These are phyloP conservation scores for Lasioglossum baleicum DNA, from an alignment of 1,140 invertebrate species.

Conservation along the genomic window DNA sequence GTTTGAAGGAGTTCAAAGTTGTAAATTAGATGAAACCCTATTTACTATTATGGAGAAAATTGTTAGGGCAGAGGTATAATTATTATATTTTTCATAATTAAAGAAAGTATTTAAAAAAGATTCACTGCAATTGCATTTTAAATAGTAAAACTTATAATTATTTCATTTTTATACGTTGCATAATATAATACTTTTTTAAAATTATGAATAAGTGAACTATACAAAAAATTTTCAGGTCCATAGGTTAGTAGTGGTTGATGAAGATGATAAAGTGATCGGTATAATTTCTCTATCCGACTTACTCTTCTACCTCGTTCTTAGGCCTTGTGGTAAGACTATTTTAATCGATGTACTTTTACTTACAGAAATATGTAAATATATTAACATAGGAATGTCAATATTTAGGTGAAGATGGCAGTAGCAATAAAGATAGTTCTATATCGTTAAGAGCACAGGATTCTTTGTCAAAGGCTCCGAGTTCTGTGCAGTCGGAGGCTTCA, in stretches of 20 bases:
- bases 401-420: slow-evolving; percentile 72
- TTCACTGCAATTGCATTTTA: no score
- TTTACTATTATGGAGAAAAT: slow-evolving; percentile 96
- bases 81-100: slow-evolving; percentile 33
- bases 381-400: no score
- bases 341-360: no score
- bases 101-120: no score
- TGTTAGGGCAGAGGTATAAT: slow-evolving; percentile 97
- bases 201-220: no score
- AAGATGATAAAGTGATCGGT: slow-evolving; percentile 95
- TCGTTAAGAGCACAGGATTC: slow-evolving; percentile 74
- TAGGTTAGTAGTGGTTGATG: slow-evolving; percentile 95
- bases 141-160: no score
- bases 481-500: slow-evolving; percentile 70
- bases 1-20: slow-evolving; percentile 99
- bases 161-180: slow-evolving; percentile 6
- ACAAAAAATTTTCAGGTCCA: slow-evolving; percentile 93
- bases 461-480: slow-evolving; percentile 68
- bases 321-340: slow-evolving; percentile 83
- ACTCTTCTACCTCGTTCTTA: slow-evolving; percentile 91
- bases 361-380: no score
- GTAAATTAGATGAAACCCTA: slow-evolving; percentile 94
- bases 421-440: slow-evolving; percentile 73
- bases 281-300: slow-evolving; percentile 98
- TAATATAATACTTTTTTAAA: no score